Conservation (phyloP, 35 echinoderm and acorn worm species). For the Nesometra sesokonis region DNA sequence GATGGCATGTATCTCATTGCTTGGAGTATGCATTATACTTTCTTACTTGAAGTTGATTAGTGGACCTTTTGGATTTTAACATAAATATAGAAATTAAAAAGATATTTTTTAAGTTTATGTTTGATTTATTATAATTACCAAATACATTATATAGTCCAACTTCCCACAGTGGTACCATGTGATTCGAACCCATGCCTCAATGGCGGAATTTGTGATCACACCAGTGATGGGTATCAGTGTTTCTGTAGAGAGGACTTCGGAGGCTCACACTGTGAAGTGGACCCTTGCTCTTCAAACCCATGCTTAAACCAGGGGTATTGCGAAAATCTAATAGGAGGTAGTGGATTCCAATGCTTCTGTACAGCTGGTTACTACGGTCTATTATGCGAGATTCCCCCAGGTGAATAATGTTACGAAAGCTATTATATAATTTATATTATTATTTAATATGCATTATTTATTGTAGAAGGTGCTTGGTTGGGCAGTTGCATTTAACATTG, state of each 20-base stretch:
- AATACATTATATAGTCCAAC: too few relatives aligned
- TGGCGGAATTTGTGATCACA: neutral
- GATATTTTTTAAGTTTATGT: too few relatives aligned
- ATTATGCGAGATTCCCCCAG: neutral
- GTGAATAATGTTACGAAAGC: neutral
- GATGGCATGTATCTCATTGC: too few relatives aligned
- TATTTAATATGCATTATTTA: too few relatives aligned
- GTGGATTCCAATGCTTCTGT: neutral
- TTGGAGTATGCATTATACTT: too few relatives aligned
- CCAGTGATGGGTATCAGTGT: neutral
- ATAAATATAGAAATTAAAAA: too few relatives aligned
- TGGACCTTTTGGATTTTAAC: too few relatives aligned
- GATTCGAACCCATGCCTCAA: neutral
- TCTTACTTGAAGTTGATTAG: too few relatives aligned
- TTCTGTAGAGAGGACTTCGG: neutral
- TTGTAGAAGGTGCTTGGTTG: too few relatives aligned
- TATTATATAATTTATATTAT: too few relatives aligned
- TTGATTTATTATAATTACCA: too few relatives aligned
- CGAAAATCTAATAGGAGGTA: neutral
- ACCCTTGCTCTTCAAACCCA: neutral
- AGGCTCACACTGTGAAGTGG: neutral
- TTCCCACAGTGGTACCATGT: neutral
- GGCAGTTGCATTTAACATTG: too few relatives aligned
- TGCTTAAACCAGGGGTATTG: neutral
- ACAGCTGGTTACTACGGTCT: neutral